phyloP scores from a whole-genome alignment of 2,113 vertebrate species.

The Platycercus adscitus region DNA sequence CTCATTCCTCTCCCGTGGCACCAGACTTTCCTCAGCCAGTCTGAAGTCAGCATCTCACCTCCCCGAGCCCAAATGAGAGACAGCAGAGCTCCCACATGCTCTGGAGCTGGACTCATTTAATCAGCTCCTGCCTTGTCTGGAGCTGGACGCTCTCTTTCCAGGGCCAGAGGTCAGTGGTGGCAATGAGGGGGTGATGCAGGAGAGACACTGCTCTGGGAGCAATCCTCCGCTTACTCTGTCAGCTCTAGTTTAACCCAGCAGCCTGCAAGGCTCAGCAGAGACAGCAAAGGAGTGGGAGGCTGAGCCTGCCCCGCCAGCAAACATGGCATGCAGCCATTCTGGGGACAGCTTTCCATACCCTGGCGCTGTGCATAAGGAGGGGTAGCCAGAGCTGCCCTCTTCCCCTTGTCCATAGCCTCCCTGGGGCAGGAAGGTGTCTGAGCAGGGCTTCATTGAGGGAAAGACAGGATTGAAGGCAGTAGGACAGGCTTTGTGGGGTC shows the following conservation, averaged over 20 bases:
- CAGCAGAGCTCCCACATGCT: background rate
- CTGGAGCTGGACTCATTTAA: background rate
- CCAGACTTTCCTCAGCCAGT: background rate
- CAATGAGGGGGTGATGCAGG: background rate
- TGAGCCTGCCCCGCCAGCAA: background rate
- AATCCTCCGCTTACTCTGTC: background rate
- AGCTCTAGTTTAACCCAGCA: background rate
- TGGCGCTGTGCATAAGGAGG: background rate
- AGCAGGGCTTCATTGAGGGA: background rate
- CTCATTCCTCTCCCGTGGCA: background rate
- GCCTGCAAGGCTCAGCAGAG: background rate
- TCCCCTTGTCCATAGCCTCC: background rate
- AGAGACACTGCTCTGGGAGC: background rate
- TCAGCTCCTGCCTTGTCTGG: background rate
- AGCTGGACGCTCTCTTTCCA: background rate
- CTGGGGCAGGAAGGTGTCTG: background rate
- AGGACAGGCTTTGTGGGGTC: background rate
- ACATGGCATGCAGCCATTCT: background rate
- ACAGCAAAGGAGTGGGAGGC: background rate
- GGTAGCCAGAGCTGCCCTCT: background rate
- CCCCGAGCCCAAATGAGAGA: rapidly evolving
- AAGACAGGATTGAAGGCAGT: rapidly evolving
- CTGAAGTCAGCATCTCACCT: background rate
- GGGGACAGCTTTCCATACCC: background rate
- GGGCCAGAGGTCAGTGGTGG: background rate